Percentiles rank a stretch among this genome's conserved stretches.
Conservation (phyloP, 2,888 invertebrate genomes). For the Agonopterix subpropinquella region DNA sequence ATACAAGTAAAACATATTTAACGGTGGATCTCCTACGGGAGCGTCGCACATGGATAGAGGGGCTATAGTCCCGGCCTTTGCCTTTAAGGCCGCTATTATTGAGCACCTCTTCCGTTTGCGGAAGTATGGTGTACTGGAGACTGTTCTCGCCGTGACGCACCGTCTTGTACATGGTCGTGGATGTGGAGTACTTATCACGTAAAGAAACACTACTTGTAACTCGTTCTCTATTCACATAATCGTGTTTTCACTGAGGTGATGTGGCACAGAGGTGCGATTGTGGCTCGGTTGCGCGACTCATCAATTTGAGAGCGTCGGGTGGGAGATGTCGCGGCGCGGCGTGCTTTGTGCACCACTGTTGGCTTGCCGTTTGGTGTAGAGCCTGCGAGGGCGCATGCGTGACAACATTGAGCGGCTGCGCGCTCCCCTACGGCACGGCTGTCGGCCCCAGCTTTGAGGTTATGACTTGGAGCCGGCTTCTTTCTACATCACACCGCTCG, state of each 20-base stretch:
- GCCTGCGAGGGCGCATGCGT: constrained; percentile 47
- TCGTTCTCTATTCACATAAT: constrained; percentile 56
- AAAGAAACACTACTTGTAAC: constrained; percentile 54
- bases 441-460: constrained; percentile 59
- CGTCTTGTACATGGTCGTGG: constrained; percentile 81
- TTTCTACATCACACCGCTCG: constrained; percentile 36
- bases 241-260: constrained; percentile 34
- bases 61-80: constrained; percentile 69
- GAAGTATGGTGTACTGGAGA: constrained; percentile 83
- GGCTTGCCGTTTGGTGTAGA: constrained; percentile 21
- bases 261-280: constrained; percentile 23
- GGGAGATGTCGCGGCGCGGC: constrained; percentile 47
- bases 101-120: constrained; percentile 81
- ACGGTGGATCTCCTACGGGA: constrained; percentile 49
- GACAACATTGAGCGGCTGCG: constrained; percentile 69
- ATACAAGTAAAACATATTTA: constrained; percentile 52
- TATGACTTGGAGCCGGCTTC: constrained; percentile 61
- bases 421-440: constrained; percentile 44
- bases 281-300: constrained; percentile 29
- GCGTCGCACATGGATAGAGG: constrained; percentile 59
- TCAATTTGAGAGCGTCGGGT: constrained; percentile 34
- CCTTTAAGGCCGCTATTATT: constrained; percentile 76
- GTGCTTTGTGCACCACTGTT: constrained; percentile 60
- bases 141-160: constrained; percentile 84
- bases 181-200: constrained; percentile 35